A percentile compares a stretch with the other conserved stretches of the same genome.
Conservation (phyloP, 2,797 vertebrate species). For the Danio tinwini region DNA sequence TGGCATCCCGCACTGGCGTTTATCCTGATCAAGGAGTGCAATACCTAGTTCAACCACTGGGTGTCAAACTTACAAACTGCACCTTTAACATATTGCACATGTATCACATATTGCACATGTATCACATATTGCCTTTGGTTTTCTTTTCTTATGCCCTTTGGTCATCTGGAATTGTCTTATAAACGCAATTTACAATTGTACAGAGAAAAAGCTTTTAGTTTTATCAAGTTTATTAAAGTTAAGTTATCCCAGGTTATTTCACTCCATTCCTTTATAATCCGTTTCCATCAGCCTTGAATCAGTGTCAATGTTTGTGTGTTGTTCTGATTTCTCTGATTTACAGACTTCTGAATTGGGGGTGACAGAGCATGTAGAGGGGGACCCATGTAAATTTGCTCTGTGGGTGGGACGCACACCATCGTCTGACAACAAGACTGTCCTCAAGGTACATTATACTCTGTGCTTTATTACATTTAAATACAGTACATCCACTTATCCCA, state of each 20-base stretch:
- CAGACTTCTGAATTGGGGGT: slow-evolving; percentile 98
- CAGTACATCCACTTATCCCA: no score
- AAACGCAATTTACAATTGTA: neutral
- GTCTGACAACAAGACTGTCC: slow-evolving; percentile 97
- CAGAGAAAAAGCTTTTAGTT: neutral
- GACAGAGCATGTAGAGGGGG: slow-evolving; percentile 96
- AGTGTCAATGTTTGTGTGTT: neutral
- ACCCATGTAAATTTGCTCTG: slow-evolving; percentile 97
- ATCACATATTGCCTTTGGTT: slow-evolving; percentile 1
- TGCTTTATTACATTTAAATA: no score
- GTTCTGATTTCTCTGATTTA: slow-evolving; percentile 26
- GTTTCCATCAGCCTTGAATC: neutral
- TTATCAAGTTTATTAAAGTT: neutral
- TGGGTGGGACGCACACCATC: slow-evolving; percentile 97
- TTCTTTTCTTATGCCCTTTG: neutral
- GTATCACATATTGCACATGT: no score
- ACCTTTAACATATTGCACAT: no score
- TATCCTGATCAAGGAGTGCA: no score
- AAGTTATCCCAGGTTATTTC: neutral
- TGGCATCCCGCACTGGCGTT: no score
- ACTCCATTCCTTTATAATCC: neutral
- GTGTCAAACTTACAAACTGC: no score
- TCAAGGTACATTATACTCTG: slow-evolving; percentile 83
- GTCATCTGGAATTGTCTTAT: neutral
- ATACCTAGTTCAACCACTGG: no score